Base-by-base conservation (phyloP, 2,797 vertebrate species). In the Nasua narica region DNA sequence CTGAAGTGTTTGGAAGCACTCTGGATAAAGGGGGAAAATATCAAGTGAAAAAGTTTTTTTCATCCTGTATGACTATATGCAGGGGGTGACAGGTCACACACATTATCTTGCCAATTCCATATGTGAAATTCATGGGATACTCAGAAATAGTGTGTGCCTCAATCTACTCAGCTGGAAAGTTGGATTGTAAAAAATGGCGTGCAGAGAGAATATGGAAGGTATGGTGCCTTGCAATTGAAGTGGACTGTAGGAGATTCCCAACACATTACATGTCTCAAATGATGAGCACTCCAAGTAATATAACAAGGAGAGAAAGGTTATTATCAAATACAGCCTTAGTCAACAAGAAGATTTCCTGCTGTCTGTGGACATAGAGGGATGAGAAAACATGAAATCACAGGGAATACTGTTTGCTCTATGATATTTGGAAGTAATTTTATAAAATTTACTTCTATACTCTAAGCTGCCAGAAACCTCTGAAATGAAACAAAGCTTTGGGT, bases 361-460 rank as follows among this genome's bases (percentile, higher is more conserved):
- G 91, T 84, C 60, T 97, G 56, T 95, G 40, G 67, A 91, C 79
- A 97, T 2, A 76, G 56, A 97, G 7, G 25, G 32, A 81, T 60
- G 11, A 95, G 91, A 96, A 98, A 97, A 95, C 84, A 97, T 54
- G 46, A 95, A 98, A 95, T 79, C 76, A 78, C 19, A 1, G 90
- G 67, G 43, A 95, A n/a, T 16, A 90, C 65, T 96, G 70, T 97
- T 97, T 96, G 11, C 70, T 95, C 43, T 86, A 94, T 46, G 77
- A 94, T 95, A 97, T 89, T 96, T 97, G 96, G 85, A 95, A 97
- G 85, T 94, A 87, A 97, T 97, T 98, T 98, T 88, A 91, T 94
- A 95, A 96, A 97, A 96, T 87, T 95, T 96, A 54, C n/a, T 97
- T 94, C 58, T 92, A n/a, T 90, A 23, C 40, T 96, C 3, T 84